Conservation (phyloP, 2,797 vertebrate species). For the Megalops cyprinoides region DNA sequence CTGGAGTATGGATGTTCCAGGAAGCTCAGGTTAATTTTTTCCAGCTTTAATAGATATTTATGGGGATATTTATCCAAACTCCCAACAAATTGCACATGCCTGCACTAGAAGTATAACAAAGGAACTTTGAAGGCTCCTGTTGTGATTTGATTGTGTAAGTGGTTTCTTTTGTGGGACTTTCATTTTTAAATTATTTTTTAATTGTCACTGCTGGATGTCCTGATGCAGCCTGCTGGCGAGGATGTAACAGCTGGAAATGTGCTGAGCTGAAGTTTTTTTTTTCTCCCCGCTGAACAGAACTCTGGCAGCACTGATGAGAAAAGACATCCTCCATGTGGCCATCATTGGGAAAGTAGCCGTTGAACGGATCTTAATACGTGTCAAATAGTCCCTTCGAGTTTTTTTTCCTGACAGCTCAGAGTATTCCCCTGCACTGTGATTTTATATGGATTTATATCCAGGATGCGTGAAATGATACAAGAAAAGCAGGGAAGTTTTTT, state of each 20-base stretch:
- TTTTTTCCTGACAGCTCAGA: background rate
- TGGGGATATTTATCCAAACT: no score
- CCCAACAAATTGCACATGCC: background rate
- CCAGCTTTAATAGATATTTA: slow-evolving; percentile 12
- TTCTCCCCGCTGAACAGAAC: background rate
- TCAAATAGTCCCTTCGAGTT: background rate
- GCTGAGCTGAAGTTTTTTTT: background rate
- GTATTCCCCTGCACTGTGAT: background rate
- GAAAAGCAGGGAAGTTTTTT: background rate
- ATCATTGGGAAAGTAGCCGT: background rate
- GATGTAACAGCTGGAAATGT: slow-evolving; percentile 6
- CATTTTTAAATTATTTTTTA: background rate
- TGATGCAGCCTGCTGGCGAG: background rate
- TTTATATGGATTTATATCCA: background rate
- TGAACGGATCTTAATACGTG: background rate
- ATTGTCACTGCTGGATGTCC: background rate
- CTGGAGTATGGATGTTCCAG: background rate
- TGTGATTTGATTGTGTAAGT: background rate
- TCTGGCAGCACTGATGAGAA: background rate
- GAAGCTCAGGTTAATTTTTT: background rate
- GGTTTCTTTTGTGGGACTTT: background rate
- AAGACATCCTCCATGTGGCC: slow-evolving; percentile 14
- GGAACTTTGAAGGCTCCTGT: background rate
- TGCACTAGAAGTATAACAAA: background rate
- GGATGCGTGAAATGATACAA: background rate